These are phyloP conservation scores for Rhingia campestris DNA, from an alignment of 2,888 invertebrate genomes.

Conservation along the genomic window DNA sequence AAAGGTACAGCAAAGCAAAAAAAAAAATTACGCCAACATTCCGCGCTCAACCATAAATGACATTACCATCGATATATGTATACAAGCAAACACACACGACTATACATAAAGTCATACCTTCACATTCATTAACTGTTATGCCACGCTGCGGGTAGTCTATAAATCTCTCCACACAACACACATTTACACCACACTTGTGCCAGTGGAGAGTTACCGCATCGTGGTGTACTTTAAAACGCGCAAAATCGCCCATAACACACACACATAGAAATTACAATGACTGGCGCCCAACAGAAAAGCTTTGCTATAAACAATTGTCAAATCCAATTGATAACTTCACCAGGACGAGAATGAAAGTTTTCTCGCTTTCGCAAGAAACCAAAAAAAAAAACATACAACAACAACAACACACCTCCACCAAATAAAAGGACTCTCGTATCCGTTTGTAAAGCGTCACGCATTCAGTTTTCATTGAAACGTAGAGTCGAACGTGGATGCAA, in stretches of 20 bases:
- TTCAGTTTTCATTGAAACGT: conserved; percentile 79
- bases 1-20: conserved; percentile 34
- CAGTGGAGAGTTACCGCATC: conserved; percentile 51
- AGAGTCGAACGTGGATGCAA: conserved; percentile 77
- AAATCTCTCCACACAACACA: conserved; percentile 31
- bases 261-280: not conserved
- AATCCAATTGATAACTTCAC: conserved; percentile 59
- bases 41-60: conserved; percentile 57
- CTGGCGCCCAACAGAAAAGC: conserved; percentile 61
- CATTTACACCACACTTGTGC: conserved; percentile 13
- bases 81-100: not conserved
- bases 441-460: conserved; percentile 54
- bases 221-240: conserved; percentile 51
- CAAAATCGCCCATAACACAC: conserved; percentile 31
- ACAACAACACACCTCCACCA: conserved; percentile 7
- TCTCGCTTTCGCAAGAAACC: conserved; percentile 34
- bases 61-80: conserved; percentile 50
- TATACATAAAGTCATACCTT: not conserved
- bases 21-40: conserved; percentile 8
- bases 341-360: conserved; percentile 63
- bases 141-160: conserved; percentile 27
- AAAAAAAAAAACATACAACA: conserved; percentile 14
- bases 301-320: conserved; percentile 59
- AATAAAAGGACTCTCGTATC: conserved; percentile 37
- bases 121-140: conserved; percentile 45